Conservation (phyloP, 2,888 invertebrate species). For the Erannis defoliaria region DNA sequence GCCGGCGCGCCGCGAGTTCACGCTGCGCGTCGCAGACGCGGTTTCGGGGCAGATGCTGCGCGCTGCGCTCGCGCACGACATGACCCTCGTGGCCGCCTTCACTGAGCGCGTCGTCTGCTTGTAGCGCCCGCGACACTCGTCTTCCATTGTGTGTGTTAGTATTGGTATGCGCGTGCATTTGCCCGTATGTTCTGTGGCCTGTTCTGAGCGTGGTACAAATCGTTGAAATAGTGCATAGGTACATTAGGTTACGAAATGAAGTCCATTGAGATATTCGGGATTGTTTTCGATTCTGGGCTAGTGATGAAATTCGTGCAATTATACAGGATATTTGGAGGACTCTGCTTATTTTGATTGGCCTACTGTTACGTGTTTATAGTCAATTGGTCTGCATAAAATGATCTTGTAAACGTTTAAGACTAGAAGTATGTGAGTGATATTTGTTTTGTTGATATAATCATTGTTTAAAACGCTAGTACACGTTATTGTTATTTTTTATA, state of each 20-base stretch:
- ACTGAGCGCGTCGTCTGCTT: conserved; percentile 78
- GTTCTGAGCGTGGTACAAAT: conserved; percentile 26
- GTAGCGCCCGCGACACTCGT: conserved; percentile 55
- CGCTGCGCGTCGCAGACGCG: conserved; percentile 71
- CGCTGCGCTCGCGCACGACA: conserved; percentile 73
- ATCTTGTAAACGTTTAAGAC: conserved; percentile 14
- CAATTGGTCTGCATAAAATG: not conserved
- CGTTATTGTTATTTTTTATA: conserved; percentile 36
- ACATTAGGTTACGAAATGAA: conserved; percentile 11
- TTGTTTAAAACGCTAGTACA: conserved; percentile 33
- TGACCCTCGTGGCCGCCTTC: conserved; percentile 77
- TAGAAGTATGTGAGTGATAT: conserved; percentile 22
- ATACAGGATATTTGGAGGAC: conserved; percentile 14
- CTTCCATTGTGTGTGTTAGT: too few species aligned
- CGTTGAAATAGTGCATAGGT: conserved; percentile 29
- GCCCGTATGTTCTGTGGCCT: conserved; percentile 5
- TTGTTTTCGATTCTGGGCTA: conserved; percentile 16
- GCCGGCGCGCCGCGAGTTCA: conserved; percentile 73
- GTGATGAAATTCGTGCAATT: conserved; percentile 36
- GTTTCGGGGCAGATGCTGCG: conserved; percentile 76
- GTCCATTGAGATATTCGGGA: conserved; percentile 7
- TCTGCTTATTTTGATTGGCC: conserved; percentile 10
- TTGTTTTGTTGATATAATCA: conserved; percentile 19
- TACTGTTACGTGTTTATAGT: conserved; percentile 2
- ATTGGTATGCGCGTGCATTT: too few species aligned